Evolutionary conservation across 2,888 invertebrate genomes (phyloP).

Genomic region (Dermolepida albohirtum): DNA sequence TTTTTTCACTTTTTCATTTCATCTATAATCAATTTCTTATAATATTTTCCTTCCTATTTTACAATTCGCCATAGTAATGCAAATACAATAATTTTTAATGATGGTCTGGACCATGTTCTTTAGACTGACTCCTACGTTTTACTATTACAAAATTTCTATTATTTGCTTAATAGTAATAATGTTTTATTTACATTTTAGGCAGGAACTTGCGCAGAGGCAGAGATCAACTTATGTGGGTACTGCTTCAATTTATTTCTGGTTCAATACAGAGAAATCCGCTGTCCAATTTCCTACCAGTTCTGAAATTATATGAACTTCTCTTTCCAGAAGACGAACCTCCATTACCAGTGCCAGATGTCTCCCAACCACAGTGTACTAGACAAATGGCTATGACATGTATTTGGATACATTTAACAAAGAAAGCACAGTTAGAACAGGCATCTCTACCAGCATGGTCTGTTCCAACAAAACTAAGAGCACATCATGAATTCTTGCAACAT

Average conservation of each 20-base stretch:
- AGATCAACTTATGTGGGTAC: constrained; percentile 99
- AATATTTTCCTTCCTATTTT: too few species aligned
- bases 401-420: constrained; percentile 95
- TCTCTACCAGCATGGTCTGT: constrained; percentile 65
- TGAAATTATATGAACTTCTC: constrained; percentile 90
- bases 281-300: constrained; percentile 88
- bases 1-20: not conserved
- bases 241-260: constrained; percentile 96
- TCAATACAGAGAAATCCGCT: constrained; percentile 94
- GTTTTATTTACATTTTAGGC: constrained; percentile 12
- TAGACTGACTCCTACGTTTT: too few species aligned
- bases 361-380: constrained; percentile 86
- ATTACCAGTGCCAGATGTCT: constrained; percentile 88
- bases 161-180: too few species aligned
- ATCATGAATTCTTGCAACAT: constrained; percentile 84
- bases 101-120: too few species aligned
- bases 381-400: constrained; percentile 96
- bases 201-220: constrained; percentile 89
- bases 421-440: constrained; percentile 88
- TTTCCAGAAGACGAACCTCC: constrained; percentile 94
- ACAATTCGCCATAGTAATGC: too few species aligned
- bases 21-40: too few species aligned
- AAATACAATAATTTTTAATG: too few species aligned
- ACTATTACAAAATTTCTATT: too few species aligned
- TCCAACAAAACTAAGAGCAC: constrained; percentile 59